phyloP scores from a whole-genome alignment of 2,888 invertebrate genomes.

The Sarcophaga carnaria region DNA sequence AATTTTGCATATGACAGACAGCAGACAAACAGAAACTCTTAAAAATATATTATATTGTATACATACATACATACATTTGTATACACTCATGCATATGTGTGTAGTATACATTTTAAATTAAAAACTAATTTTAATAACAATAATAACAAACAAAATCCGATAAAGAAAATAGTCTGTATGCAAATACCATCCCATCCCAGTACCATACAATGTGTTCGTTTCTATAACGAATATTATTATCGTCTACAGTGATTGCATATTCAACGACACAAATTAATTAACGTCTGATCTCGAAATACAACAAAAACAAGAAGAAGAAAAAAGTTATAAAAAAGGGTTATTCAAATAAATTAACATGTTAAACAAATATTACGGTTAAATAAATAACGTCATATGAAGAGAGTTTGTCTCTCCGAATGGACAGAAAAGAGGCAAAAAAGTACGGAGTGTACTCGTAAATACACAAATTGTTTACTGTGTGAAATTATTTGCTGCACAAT shows the following conservation, averaged over 20 bases:
- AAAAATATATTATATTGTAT: no score
- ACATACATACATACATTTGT: no score
- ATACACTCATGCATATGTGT: no score
- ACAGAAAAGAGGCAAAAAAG: background rate
- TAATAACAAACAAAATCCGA: slow-evolving; percentile 40
- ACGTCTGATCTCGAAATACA: no score
- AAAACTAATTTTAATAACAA: slow-evolving; percentile 45
- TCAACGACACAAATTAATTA: no score
- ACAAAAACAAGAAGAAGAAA: background rate
- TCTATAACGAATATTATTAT: no score
- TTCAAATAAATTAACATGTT: slow-evolving; percentile 11
- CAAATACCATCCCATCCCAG: no score
- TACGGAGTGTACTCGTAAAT: background rate
- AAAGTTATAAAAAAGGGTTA: background rate
- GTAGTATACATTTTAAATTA: background rate
- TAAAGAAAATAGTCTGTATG: slow-evolving; percentile 29
- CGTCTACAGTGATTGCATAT: no score
- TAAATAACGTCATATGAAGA: slow-evolving; percentile 17
- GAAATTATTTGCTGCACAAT: background rate
- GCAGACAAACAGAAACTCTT: no score
- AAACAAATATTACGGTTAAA: slow-evolving; percentile 27
- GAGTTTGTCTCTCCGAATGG: background rate
- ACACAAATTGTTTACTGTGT: background rate
- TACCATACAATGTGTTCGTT: no score
- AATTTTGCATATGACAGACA: no score